A percentile compares a stretch with the other conserved stretches of the same genome.
Evolutionary conservation across 2,113 vertebrate species (phyloP).

Genomic region (Brachionichthys hirsutus): DNA sequence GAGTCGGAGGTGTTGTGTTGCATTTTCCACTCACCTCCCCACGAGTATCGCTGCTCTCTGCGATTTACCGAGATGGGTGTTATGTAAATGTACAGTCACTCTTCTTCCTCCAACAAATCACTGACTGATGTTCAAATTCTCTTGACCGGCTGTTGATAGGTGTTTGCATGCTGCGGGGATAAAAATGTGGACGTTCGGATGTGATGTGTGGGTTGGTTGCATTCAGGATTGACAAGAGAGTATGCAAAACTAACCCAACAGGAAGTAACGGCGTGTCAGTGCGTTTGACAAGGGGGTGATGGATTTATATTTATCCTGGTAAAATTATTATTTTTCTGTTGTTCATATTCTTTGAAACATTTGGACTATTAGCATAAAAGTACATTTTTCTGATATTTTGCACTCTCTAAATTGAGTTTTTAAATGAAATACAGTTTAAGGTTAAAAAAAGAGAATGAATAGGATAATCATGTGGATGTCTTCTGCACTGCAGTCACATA

Average conservation of each 20-base stretch:
- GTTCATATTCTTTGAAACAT: not conserved
- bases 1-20: constrained; percentile 54
- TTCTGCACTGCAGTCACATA: constrained; percentile 20
- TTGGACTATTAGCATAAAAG: not conserved
- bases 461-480: not conserved
- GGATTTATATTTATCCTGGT: not conserved
- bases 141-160: constrained; percentile 24
- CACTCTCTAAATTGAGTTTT: not conserved
- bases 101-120: constrained; percentile 33
- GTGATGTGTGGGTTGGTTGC: constrained; percentile 19
- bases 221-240: constrained; percentile 11
- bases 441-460: constrained; percentile 3
- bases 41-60: constrained; percentile 29
- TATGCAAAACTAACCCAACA: not conserved
- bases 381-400: not conserved
- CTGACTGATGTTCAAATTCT: constrained; percentile 40
- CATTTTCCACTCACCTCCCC: constrained; percentile 51
- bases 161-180: constrained; percentile 14
- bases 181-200: constrained; percentile 13
- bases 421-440: not conserved
- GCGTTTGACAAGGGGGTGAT: not conserved
- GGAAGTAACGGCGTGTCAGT: not conserved
- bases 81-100: constrained; percentile 53
- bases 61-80: constrained; percentile 39
- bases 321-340: not conserved